phyloP scores from a whole-genome alignment of 2,888 invertebrate species.

The Parnassius smintheus region DNA sequence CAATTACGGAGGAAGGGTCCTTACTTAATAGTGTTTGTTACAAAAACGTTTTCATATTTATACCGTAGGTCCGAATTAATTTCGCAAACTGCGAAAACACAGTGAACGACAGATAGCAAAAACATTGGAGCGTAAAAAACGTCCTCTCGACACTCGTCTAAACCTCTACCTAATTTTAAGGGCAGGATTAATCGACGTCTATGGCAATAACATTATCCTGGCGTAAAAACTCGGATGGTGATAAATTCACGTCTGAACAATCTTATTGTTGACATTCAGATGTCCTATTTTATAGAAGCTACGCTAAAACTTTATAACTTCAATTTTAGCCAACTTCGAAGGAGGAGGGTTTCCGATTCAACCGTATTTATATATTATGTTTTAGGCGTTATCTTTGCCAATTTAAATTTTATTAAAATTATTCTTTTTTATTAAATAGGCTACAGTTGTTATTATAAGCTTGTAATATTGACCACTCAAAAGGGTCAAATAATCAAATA shows the following conservation, averaged over 20 bases:
- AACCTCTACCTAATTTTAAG: slow-evolving; percentile 30
- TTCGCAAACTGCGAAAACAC: slow-evolving; percentile 31
- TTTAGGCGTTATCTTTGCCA: no score
- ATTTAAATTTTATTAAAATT: no score
- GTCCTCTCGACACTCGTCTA: slow-evolving; percentile 21
- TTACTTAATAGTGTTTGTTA: slow-evolving; percentile 14
- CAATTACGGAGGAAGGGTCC: slow-evolving; percentile 18
- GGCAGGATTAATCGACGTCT: slow-evolving; percentile 45
- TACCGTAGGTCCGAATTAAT: slow-evolving; percentile 30
- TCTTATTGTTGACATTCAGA: slow-evolving; percentile 4
- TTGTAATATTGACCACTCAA: no score
- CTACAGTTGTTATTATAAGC: no score
- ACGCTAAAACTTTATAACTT: no score
- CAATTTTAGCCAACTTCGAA: no score
- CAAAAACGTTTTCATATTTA: slow-evolving; percentile 14
- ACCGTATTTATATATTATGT: no score
- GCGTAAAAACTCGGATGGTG: slow-evolving; percentile 32
- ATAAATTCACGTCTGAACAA: slow-evolving; percentile 16
- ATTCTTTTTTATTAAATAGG: no score
- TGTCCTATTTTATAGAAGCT: background rate
- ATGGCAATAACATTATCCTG: slow-evolving; percentile 39
- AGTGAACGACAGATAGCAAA: slow-evolving; percentile 29
- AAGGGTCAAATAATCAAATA: no score
- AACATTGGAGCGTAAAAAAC: slow-evolving; percentile 32
- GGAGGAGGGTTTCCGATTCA: no score